These are phyloP conservation scores for Corydoras sp. DNA, from an alignment of 2,113 vertebrate species.

Conservation along the genomic window DNA sequence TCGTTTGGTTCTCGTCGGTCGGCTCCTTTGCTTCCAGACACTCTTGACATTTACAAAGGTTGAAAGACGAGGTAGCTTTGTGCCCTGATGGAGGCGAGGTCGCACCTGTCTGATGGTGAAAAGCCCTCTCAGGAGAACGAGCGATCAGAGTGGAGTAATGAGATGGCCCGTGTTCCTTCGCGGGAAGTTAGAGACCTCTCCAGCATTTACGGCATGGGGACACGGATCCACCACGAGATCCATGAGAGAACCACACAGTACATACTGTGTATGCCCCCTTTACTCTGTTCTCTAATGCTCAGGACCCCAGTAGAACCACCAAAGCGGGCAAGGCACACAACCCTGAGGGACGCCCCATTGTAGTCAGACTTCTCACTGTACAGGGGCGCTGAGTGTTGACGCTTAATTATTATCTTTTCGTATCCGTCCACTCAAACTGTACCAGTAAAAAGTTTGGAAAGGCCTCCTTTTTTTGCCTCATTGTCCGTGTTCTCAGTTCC, in stretches of 20 bases:
- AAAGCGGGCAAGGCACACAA: too few species aligned
- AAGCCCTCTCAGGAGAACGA: slow-evolving; percentile 26
- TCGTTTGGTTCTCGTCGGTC: slow-evolving; percentile 35
- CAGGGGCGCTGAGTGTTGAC: too few species aligned
- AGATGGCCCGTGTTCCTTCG: neutral
- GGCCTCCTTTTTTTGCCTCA: too few species aligned
- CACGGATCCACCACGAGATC: neutral
- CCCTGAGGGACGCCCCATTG: too few species aligned
- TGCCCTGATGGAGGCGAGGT: slow-evolving; percentile 67
- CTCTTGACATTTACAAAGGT: slow-evolving; percentile 77
- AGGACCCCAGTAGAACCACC: too few species aligned
- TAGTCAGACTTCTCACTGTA: too few species aligned
- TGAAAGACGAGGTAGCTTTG: slow-evolving; percentile 74
- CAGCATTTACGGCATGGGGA: neutral
- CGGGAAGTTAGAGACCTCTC: neutral
- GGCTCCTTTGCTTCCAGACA: slow-evolving; percentile 48
- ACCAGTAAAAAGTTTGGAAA: too few species aligned
- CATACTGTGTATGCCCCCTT: neutral
- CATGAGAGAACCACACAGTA: neutral
- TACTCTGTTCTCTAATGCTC: too few species aligned
- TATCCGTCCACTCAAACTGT: too few species aligned
- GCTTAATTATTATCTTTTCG: too few species aligned
- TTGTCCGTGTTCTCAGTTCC: too few species aligned
- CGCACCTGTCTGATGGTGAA: slow-evolving; percentile 64
- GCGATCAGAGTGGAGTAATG: neutral